A percentile compares a stretch with the other conserved stretches of the same genome.
These are phyloP conservation scores for Papilio machaon DNA, from an alignment of 1,140 invertebrate genomes.

Conservation along the genomic window DNA sequence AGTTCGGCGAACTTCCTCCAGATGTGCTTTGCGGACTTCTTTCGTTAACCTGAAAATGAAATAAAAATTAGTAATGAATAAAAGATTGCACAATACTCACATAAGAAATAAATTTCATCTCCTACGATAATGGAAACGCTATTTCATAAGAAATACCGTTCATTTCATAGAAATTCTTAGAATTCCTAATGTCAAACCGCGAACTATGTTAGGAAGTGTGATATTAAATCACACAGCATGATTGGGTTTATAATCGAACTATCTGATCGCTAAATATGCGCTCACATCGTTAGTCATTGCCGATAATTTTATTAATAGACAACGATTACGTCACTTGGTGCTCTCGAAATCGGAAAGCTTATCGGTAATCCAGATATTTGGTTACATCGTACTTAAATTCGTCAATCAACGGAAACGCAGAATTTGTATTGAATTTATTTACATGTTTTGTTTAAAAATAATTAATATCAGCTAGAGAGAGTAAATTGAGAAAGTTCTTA, in stretches of 20 bases:
- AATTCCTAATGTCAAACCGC: neutral
- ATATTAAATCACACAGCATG: slow-evolving; percentile 15
- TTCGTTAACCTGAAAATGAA: slow-evolving; percentile 67
- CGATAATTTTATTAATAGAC: slow-evolving; percentile 25
- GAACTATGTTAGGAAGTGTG: neutral
- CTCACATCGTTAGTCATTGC: slow-evolving; percentile 18
- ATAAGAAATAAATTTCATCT: neutral
- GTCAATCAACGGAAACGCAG: neutral
- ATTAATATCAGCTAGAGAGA: no score
- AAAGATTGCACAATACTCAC: neutral
- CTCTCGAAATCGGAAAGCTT: slow-evolving; percentile 14
- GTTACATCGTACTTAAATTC: neutral
- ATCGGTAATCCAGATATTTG: neutral
- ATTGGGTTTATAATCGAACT: neutral
- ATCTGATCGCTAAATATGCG: slow-evolving; percentile 4
- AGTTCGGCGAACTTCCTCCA: slow-evolving; percentile 73
- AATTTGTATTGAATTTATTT: neutral
- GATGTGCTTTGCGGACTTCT: slow-evolving; percentile 75
- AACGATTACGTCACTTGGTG: slow-evolving; percentile 1
- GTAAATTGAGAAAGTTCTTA: no score
- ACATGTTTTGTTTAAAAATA: no score
- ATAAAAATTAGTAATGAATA: slow-evolving; percentile 29
- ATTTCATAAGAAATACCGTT: slow-evolving; percentile 1
- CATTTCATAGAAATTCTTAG: neutral
- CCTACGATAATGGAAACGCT: neutral